Evolutionary conservation across 2,113 vertebrate genomes (phyloP), one percentile per base, ranked within the genome.

Genomic region (Sclerurus mexicanus): DNA sequence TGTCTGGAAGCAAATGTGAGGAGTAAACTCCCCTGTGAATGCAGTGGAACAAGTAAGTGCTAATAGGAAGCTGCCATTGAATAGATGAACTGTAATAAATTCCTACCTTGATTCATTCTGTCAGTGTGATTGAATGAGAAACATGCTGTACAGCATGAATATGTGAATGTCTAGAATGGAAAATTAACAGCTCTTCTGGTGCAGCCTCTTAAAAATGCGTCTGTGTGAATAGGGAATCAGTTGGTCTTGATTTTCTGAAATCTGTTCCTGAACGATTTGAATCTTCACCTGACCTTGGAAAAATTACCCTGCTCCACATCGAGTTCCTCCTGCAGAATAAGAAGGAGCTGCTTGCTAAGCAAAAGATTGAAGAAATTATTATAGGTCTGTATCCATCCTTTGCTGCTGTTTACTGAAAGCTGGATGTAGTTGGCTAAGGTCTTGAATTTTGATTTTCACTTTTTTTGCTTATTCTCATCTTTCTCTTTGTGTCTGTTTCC

Each of bases 351-450:
- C 91, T 99, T 95, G 98, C 98, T 90, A 98, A 98, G 97, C 98
- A 99, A 96, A 99, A 99, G 97, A 98, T 99, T 89, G 98, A 99
- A 95, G 98, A 99, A 91, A 81, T 98, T 85, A 98, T 99, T 69
- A 96, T 94, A 95, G 98, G 99, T 99, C 52, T 96, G 97, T 97
- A 94, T 56, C 40, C 47, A 33, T 93, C 71, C 89, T 88, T 58
- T 93, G 35, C 28, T 94, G 21, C n/a, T 95, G 13, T 90, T 96
- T 85, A 42, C 66, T 75, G 77, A 91, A 77, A 67, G 50, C 49
- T 94, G 37, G 37, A 14, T 76, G 80, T 85, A 42, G 24, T 37
- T 93, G 81, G 33, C 74, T 74, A 35, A 87, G 35, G 37, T 46
- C 55, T 85, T 67, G 35, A 67, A 77, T 96, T 82, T 50, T 64